Conservation (phyloP, 2,797 vertebrate genomes). For the Rhinogobio ventralis region DNA sequence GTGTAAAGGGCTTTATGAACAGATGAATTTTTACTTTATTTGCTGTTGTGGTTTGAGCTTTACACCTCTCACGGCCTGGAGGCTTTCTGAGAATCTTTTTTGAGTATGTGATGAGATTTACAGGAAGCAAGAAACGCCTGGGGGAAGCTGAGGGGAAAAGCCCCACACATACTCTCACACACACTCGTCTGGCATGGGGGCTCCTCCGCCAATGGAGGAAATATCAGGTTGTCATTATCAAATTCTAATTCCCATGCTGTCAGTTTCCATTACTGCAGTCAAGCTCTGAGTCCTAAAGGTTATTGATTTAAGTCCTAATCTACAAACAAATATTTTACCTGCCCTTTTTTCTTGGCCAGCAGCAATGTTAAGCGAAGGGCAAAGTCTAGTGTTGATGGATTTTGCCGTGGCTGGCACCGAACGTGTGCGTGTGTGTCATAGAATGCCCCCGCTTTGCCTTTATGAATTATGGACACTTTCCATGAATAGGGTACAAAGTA, state of each 20-base stretch:
- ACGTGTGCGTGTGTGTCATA: slow-evolving; percentile 5
- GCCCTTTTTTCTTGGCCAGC: slow-evolving; percentile 48
- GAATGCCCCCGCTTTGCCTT: background rate
- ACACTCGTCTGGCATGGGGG: background rate
- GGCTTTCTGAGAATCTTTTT: slow-evolving; percentile 45
- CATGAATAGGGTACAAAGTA: background rate
- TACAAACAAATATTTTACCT: slow-evolving; percentile 75
- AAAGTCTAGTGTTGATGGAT: slow-evolving; percentile 56
- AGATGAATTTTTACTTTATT: slow-evolving; percentile 39
- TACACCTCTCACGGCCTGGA: slow-evolving; percentile 7
- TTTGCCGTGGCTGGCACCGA: slow-evolving; percentile 27
- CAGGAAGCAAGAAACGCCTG: slow-evolving; percentile 43
- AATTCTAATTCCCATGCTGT: slow-evolving; percentile 71
- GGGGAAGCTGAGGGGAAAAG: slow-evolving; percentile 49
- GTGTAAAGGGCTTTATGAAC: slow-evolving; percentile 15
- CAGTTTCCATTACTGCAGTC: slow-evolving; percentile 71
- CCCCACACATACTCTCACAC: slow-evolving; percentile 14
- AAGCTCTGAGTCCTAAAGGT: slow-evolving; percentile 67
- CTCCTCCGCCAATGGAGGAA: slow-evolving; percentile 60
- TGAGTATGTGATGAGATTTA: slow-evolving; percentile 46
- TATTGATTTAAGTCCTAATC: slow-evolving; percentile 79
- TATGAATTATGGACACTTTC: slow-evolving; percentile 28
- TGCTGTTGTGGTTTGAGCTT: slow-evolving; percentile 46
- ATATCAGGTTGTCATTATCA: slow-evolving; percentile 71
- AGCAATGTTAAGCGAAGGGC: slow-evolving; percentile 57